Percentiles rank a stretch among this genome's conserved stretches.
phyloP scores from a whole-genome alignment of 2,797 vertebrate species.

The Xiphorhynchus erythropygius region DNA sequence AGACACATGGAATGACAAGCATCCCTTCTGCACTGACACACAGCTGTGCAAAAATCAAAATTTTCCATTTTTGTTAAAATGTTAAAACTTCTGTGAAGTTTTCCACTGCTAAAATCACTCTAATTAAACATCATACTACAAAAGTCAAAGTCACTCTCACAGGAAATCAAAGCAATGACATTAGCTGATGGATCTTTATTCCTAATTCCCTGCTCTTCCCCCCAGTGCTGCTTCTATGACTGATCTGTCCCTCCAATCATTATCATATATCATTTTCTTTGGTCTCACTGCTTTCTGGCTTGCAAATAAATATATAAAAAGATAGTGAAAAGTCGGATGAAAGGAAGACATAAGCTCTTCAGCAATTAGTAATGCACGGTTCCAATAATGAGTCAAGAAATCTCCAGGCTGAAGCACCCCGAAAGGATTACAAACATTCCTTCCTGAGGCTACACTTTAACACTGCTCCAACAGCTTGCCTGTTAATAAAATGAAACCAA shows the following conservation, averaged over 20 bases:
- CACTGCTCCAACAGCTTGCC: background rate
- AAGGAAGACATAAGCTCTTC: background rate
- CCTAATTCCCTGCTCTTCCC: background rate
- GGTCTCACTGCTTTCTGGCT: background rate
- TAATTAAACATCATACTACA: background rate
- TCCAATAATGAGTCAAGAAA: background rate
- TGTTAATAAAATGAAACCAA: constrained; percentile 32
- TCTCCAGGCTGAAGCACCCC: background rate
- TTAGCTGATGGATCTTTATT: background rate
- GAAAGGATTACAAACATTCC: background rate
- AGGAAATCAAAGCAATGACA: background rate
- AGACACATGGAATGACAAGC: background rate
- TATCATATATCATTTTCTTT: background rate
- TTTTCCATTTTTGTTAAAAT: background rate
- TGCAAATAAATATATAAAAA: background rate
- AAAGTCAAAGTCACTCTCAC: background rate
- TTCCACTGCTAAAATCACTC: background rate
- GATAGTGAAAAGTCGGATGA: background rate
- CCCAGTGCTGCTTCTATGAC: background rate
- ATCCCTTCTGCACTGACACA: background rate
- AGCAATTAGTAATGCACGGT: background rate
- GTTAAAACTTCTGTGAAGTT: background rate
- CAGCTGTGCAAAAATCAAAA: background rate
- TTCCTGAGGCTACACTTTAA: constrained; percentile 10
- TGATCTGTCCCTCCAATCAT: background rate